phyloP scores from a whole-genome alignment of 2,797 vertebrate genomes.

The Cirrhinus molitorella region DNA sequence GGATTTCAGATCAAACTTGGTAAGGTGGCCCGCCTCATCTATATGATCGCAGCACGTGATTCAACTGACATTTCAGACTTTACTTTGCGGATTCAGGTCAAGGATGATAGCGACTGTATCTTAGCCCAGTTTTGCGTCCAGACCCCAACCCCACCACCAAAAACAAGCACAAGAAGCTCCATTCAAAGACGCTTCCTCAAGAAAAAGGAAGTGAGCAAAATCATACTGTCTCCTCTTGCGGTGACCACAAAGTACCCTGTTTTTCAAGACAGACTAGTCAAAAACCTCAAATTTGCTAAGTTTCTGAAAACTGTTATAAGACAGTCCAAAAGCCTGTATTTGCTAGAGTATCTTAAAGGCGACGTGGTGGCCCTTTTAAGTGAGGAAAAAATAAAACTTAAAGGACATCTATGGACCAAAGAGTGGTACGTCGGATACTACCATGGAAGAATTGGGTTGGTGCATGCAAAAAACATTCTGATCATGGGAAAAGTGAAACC shows the following conservation, averaged over 20 bases:
- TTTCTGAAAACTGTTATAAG: conserved; percentile 93
- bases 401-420: conserved; percentile 95
- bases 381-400: conserved; percentile 92
- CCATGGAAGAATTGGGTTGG: conserved; percentile 90
- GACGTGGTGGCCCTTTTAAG: conserved; percentile 90
- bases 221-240: conserved; percentile 89
- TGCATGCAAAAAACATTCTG: conserved; percentile 93
- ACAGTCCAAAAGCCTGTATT: conserved; percentile 92
- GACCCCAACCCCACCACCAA: conserved; percentile 90
- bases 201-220: conserved; percentile 94
- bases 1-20: conserved; percentile 97
- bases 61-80: conserved; percentile 88
- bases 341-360: conserved; percentile 96
- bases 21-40: conserved; percentile 91
- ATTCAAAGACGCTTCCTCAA: conserved; percentile 93
- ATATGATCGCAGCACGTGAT: conserved; percentile 85
- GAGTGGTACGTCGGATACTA: conserved; percentile 98
- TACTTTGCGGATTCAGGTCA: conserved; percentile 90
- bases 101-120: conserved; percentile 87
- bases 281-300: conserved; percentile 90
- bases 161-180: conserved; percentile 82
- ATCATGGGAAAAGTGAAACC: conserved; percentile 89
- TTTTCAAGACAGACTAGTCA: conserved; percentile 89
- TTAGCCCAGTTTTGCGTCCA: conserved; percentile 95
- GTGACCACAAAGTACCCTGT: conserved; percentile 88